These are phyloP conservation scores for Pachyseris speciosa DNA, from an alignment of 64 coral and sea anemone species.

Conservation along the genomic window DNA sequence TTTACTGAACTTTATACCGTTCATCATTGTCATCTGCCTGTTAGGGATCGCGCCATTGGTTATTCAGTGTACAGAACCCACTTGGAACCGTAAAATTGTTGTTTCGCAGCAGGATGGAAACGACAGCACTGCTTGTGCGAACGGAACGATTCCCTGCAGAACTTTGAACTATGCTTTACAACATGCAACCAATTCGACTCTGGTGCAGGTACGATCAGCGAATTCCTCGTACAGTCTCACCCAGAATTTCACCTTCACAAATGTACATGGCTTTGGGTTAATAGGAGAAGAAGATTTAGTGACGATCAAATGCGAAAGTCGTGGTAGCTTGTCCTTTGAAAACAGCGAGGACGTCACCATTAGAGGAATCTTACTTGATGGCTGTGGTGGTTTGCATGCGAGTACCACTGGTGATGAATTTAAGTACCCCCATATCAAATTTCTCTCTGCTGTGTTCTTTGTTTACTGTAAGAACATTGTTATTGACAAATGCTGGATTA, in stretches of 20 bases:
- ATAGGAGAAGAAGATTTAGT: slow-evolving; percentile 36
- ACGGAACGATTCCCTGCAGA: slow-evolving; percentile 13
- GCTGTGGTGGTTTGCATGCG: slow-evolving; percentile 32
- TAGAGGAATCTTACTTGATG: slow-evolving; percentile 12
- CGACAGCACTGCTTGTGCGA: slow-evolving; percentile 5
- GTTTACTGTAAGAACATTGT: slow-evolving; percentile 52
- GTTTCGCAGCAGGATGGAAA: slow-evolving; percentile 12
- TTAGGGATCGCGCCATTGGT: neutral
- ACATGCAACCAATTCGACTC: slow-evolving; percentile 3
- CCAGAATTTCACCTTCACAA: slow-evolving; percentile 15
- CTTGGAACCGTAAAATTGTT: neutral
- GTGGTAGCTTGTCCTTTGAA: slow-evolving; percentile 54
- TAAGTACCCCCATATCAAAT: neutral
- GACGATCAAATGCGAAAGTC: slow-evolving; percentile 33
- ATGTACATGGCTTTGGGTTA: slow-evolving; percentile 5
- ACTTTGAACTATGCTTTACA: slow-evolving; percentile 28
- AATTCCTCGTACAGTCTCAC: neutral
- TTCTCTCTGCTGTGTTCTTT: slow-evolving; percentile 53
- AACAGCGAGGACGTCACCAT: slow-evolving; percentile 62
- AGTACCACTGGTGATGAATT: slow-evolving; percentile 39
- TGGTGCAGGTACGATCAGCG: neutral
- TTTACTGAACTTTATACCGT: neutral
- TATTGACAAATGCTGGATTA: slow-evolving; percentile 15
- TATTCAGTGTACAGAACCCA: neutral
- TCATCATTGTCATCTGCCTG: neutral